These are phyloP conservation scores for Macrotis lagotis DNA, from an alignment of 2,113 vertebrate species.

Conservation along the genomic window DNA sequence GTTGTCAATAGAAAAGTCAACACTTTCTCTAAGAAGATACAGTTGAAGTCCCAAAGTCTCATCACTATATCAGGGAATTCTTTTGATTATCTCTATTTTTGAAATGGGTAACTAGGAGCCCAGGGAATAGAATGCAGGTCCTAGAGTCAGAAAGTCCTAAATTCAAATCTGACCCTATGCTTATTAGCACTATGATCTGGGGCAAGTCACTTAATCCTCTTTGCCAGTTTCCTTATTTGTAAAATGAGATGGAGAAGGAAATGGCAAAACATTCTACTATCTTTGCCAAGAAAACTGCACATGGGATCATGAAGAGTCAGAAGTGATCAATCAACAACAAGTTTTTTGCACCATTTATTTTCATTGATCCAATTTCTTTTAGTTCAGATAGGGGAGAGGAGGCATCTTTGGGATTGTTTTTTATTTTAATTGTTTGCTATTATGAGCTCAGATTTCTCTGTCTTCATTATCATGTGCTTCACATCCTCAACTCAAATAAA, in stretches of 20 bases:
- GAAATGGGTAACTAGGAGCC: not conserved
- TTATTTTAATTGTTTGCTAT: conserved; percentile 2
- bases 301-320: not conserved
- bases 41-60: not conserved
- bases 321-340: not conserved
- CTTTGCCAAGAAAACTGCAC: no score
- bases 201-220: not conserved
- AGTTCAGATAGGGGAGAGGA: not conserved
- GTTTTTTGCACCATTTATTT: conserved; percentile 3
- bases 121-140: not conserved
- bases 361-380: conserved; percentile 21
- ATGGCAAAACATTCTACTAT: not conserved
- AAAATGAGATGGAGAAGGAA: not conserved
- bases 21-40: not conserved
- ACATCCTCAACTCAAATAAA: not conserved
- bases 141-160: not conserved
- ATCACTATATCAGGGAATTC: not conserved
- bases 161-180: not conserved
- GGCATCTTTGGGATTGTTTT: not conserved
- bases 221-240: not conserved
- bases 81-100: not conserved
- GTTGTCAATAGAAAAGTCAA: not conserved
- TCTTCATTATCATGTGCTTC: not conserved
- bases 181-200: not conserved
- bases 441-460: conserved; percentile 5